A percentile compares a stretch with the other conserved stretches of the same genome.
Evolutionary conservation across 2,888 invertebrate species (phyloP).

Genomic region (Drepanosiphum platanoidis): DNA sequence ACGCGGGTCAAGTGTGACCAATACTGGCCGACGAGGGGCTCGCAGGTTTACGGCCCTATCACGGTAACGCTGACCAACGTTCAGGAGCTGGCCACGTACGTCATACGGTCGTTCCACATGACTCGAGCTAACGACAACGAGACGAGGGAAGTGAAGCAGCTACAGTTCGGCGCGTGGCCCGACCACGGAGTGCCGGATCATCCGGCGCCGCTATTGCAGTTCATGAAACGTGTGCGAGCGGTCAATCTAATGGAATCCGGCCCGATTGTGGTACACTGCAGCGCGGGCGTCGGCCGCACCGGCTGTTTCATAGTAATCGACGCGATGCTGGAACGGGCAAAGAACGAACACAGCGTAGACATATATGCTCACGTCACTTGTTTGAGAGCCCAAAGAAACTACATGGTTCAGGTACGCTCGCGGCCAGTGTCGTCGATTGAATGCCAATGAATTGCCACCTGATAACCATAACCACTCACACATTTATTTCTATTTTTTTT

Average conservation of each 20-base stretch:
- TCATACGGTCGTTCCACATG: constrained; percentile 95
- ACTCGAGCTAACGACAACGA: constrained; percentile 79
- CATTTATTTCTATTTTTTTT: background rate
- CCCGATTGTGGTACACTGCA: constrained; percentile 67
- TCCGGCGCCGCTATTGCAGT: constrained; percentile 97
- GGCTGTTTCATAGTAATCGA: constrained; percentile 99
- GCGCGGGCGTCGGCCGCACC: constrained; percentile 88
- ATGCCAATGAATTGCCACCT: too few species aligned
- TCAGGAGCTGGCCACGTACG: constrained; percentile 97
- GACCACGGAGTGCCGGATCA: constrained; percentile 99
- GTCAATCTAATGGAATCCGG: constrained; percentile 75
- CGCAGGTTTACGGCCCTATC: constrained; percentile 95
- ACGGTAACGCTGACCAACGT: constrained; percentile 93
- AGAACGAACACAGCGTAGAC: constrained; percentile 97
- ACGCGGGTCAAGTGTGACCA: constrained; percentile 96
- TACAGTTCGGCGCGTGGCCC: constrained; percentile 99
- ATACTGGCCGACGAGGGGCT: constrained; percentile 96
- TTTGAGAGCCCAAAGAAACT: constrained; percentile 95
- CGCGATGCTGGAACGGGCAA: constrained; percentile 96
- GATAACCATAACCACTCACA: too few species aligned
- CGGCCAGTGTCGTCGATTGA: too few species aligned
- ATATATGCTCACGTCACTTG: constrained; percentile 99
- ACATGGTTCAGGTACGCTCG: constrained; percentile 83
- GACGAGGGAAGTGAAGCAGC: constrained; percentile 92
- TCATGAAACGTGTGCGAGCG: constrained; percentile 90